phyloP scores from a whole-genome alignment of 53 echinoderm and acorn worm species.

The Glandiceps talaboti region DNA sequence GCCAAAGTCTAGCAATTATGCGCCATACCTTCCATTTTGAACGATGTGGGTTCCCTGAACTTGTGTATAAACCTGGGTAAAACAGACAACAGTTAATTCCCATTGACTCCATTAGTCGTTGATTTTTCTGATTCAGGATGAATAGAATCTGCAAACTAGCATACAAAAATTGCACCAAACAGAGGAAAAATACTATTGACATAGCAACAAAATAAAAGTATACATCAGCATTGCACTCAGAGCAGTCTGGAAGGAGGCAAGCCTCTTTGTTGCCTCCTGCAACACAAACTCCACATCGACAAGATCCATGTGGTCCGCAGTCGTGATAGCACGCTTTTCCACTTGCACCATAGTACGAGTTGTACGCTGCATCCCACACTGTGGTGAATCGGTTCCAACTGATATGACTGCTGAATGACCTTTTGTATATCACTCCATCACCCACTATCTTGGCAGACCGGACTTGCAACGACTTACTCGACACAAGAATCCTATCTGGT shows the following conservation, averaged over 20 bases:
- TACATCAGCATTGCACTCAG: conserved; percentile 30
- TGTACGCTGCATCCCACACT: conserved; percentile 21
- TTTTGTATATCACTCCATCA: conserved; percentile 30
- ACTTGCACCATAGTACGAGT: conserved; percentile 11
- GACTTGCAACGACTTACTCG: conserved; percentile 23
- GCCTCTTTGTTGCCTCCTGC: conserved; percentile 35
- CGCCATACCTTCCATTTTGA: background rate
- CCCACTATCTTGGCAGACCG: conserved; percentile 21
- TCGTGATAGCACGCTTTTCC: conserved; percentile 36
- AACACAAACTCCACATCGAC: conserved; percentile 57
- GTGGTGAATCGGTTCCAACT: conserved; percentile 19
- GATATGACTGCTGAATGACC: conserved; percentile 18
- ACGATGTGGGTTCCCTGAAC: background rate
- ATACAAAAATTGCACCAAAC: conserved; percentile 18
- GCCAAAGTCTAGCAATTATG: background rate
- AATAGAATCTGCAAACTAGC: background rate
- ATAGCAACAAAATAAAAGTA: conserved; percentile 24
- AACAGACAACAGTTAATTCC: conserved; percentile 8
- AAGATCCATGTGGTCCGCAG: conserved; percentile 66
- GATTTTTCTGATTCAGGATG: background rate
- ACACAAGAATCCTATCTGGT: conserved; percentile 50
- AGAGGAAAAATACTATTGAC: conserved; percentile 15
- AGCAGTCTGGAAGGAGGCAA: conserved; percentile 30
- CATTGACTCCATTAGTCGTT: background rate
- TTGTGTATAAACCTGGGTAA: background rate